A percentile compares a stretch with the other conserved stretches of the same genome.
Evolutionary conservation across 2,113 vertebrate genomes (phyloP).

Genomic region (Albula glossodonta): DNA sequence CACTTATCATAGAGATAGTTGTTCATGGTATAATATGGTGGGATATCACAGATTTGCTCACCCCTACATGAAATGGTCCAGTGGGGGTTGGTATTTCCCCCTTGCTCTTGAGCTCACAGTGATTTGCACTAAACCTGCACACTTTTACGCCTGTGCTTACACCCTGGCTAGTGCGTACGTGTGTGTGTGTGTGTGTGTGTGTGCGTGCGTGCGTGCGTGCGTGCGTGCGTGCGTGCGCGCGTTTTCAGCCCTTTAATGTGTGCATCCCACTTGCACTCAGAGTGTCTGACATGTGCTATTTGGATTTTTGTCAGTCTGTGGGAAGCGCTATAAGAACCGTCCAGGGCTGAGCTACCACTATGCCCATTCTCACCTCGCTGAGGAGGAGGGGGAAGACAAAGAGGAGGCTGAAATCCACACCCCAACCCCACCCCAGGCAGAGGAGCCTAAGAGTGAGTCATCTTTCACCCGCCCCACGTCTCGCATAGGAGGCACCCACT

Average conservation of each 20-base stretch:
- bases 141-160: not conserved
- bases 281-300: not conserved
- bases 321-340: conserved; percentile 96
- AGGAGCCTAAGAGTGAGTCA: conserved; percentile 91
- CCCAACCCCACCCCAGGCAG: conserved; percentile 83
- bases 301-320: conserved; percentile 76
- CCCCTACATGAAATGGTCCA: too few relatives aligned
- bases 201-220: conserved; percentile 16
- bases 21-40: too few relatives aligned
- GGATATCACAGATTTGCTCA: too few relatives aligned
- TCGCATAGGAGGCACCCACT: not conserved
- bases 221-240: conserved; percentile 33
- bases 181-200: not conserved
- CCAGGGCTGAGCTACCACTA: conserved; percentile 96
- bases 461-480: conserved; percentile 15
- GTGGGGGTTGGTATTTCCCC: too few relatives aligned
- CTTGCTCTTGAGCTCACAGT: not conserved
- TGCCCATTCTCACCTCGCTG: conserved; percentile 92
- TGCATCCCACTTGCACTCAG: too few relatives aligned
- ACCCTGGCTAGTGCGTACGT: too few relatives aligned
- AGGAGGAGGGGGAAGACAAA: conserved; percentile 94
- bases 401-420: conserved; percentile 88
- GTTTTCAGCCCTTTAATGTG: not conserved
- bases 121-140: not conserved
- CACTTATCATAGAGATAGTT: too few relatives aligned